Evolutionary conservation across 2,888 invertebrate genomes (phyloP), one percentile per base, ranked within the genome.

Genomic region (Erannis defoliaria): DNA sequence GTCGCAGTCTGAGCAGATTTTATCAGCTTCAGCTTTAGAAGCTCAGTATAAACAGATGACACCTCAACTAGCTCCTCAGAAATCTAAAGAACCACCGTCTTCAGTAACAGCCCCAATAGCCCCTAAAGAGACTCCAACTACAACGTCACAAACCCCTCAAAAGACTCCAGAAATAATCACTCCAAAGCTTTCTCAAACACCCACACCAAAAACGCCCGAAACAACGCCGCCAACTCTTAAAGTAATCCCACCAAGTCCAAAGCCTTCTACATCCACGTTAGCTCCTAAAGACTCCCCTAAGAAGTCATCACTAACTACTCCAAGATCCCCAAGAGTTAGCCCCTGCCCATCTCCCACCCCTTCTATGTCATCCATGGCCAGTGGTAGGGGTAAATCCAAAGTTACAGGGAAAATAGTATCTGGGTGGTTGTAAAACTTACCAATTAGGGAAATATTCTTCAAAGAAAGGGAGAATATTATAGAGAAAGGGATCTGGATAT

Each of bases 401-500:
- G 95, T 95, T 0, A 96, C 96, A 0, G 96, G 96, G 0, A 95
- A 95, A 85, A 93, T 96, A 67, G 94, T 96, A 64, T 95, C 96
- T 14, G 96, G 96, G 1, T 96, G 96, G 96, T 93, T 96, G 55
- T 96, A 94, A 90, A 14, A 45, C 23, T 21, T 5, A 10, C 10
- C 16, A 33, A 3, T 29, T 26, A 26, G 4, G 26, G 26, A n/a
- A n/a, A n/a, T n/a, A n/a, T n/a, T n/a, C n/a, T n/a, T n/a, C n/a
- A n/a, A n/a, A n/a, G n/a, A n/a, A n/a, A n/a, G n/a, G n/a, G n/a
- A n/a, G n/a, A n/a, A n/a, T n/a, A n/a, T n/a, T n/a, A n/a, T n/a
- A n/a, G n/a, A n/a, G n/a, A n/a, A n/a, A n/a, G n/a, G n/a, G n/a
- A n/a, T n/a, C n/a, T n/a, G n/a, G n/a, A n/a, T n/a, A n/a, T n/a